Evolutionary conservation across 2,797 vertebrate species (phyloP), one percentile per base, ranked within the genome.

Genomic region (Siniperca undulata): DNA sequence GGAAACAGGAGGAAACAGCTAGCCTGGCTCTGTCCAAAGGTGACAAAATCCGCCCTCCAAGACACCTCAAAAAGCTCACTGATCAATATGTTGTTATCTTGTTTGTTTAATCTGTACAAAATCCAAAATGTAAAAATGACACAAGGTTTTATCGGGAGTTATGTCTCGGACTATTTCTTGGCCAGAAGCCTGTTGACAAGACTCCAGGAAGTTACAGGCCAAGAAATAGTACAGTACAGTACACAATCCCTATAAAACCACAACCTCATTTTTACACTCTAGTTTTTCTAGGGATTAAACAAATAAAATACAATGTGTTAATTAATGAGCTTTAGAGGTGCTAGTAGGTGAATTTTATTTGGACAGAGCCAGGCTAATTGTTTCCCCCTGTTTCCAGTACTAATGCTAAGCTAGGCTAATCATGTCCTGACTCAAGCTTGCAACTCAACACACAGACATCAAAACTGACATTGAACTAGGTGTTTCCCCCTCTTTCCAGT

Each of bases 321-420:
- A 16, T 46, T 17, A 17, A 5, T 16, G 11, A 17, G 22, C 12
- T 68, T 50, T 20, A 30, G 1, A 17, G 1, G 12, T 52, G 27
- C 46, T 22, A 2, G 2, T 52, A 14, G 5, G 12, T 38, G 19
- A 13, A 11, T 60, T 27, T 38, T 66, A 14, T 58, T 70, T 38
- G 38, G 19, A 19, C n/a, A 59, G 19, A n/a, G 9, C 46, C 22
- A 50, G 30, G 30, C 30, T 16, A 17, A 30, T 30, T 50, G 30
- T 72, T 69, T 22, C 42, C 20, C 19, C 22, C 12, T 14, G 30
- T 55, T 61, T 60, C 9, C 19, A 1, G n/a, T 58, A 0, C 7
- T 73, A 20, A 27, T 79, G 77, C 52, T 73, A 52, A 50, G n/a
- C n/a, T 66, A 66, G 9, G 19, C n/a, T 66, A 20, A 65, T 2